phyloP scores from a whole-genome alignment of 2,888 invertebrate genomes.

The Sthenelais limicola region DNA sequence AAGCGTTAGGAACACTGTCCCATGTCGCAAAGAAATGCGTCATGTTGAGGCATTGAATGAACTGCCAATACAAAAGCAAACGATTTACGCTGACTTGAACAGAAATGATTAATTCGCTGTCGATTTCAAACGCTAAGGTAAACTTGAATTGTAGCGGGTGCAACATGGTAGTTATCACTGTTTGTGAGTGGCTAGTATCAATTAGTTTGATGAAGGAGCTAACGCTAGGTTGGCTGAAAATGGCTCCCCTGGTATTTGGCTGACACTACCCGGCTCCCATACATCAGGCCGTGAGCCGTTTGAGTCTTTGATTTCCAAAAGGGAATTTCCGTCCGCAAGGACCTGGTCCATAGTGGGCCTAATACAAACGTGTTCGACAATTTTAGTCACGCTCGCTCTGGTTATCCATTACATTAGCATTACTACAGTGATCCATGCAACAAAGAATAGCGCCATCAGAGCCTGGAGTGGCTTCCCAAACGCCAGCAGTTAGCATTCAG shows the following conservation, averaged over 20 bases:
- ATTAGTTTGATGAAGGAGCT: conserved; percentile 28
- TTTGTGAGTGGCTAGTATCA: conserved; percentile 24
- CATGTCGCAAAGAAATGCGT: too few relatives aligned
- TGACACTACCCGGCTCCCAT: conserved; percentile 20
- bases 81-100: conserved; percentile 8
- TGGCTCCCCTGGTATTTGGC: conserved; percentile 24
- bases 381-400: background rate
- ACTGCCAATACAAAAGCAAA: background rate
- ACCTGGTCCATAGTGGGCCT: too few relatives aligned
- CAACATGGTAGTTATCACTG: conserved; percentile 36
- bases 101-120: conserved; percentile 25
- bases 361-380: background rate
- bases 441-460: background rate
- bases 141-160: conserved; percentile 5
- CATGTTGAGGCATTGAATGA: too few relatives aligned
- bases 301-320: conserved; percentile 31
- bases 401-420: conserved; percentile 2
- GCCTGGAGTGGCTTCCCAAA: background rate
- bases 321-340: conserved; percentile 1
- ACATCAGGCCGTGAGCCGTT: conserved; percentile 7
- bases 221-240: background rate
- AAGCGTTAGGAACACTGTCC: too few relatives aligned
- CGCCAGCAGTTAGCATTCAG: too few relatives aligned
- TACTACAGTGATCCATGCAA: background rate
- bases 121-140: conserved; percentile 34